Evolutionary conservation across 1,140 invertebrate genomes (phyloP).

Genomic region (Palaemon carinicauda): DNA sequence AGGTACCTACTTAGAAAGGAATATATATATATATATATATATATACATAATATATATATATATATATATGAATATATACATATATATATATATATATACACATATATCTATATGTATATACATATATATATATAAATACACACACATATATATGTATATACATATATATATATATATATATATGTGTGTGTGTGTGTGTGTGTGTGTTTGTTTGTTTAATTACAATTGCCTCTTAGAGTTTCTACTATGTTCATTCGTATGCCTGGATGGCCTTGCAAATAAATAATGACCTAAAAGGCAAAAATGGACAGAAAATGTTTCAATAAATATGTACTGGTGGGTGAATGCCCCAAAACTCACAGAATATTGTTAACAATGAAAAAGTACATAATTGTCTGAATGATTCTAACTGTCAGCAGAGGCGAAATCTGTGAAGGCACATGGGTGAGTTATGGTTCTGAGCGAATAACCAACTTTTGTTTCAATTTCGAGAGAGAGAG

Average conservation of each 20-base stretch:
- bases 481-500: no score
- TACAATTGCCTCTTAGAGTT: background rate
- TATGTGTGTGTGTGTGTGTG: background rate
- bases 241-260: background rate
- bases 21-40: background rate
- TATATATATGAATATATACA: background rate
- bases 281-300: no score
- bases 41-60: background rate
- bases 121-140: background rate
- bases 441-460: no score
- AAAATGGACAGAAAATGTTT: no score
- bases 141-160: background rate
- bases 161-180: background rate
- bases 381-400: no score
- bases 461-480: no score
- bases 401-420: no score
- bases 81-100: background rate
- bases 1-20: no score
- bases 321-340: no score
- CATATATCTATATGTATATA: background rate
- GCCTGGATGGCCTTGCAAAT: background rate
- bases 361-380: no score
- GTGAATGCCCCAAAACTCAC: no score
- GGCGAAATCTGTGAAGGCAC: no score
- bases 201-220: background rate